Conservation (phyloP, 1,140 invertebrate species). For the Calliphora vicina region DNA sequence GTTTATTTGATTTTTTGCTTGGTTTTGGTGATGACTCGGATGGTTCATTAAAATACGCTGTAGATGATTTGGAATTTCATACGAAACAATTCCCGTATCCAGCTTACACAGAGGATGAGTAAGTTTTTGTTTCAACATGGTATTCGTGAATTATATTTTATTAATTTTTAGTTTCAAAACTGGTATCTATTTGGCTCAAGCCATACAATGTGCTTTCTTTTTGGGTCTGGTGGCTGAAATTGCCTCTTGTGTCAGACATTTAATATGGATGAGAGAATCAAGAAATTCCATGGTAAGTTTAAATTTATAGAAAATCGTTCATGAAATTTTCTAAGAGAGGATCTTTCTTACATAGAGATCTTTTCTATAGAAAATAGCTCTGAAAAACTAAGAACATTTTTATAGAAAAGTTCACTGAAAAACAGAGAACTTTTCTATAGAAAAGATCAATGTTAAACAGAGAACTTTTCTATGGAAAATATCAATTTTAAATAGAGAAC, state of each 20-base stretch:
- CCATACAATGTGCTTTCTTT: conserved; percentile 70
- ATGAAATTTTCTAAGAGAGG: too few species aligned
- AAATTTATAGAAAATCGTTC: too few species aligned
- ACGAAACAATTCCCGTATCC: conserved; percentile 75
- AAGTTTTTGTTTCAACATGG: conserved; percentile 50
- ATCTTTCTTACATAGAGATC: background rate
- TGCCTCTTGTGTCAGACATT: conserved; percentile 69
- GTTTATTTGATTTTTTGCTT: conserved; percentile 48
- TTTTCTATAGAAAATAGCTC: background rate
- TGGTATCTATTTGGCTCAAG: conserved; percentile 71
- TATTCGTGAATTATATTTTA: background rate
- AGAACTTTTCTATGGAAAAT: too few species aligned
- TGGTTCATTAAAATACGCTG: conserved; percentile 43
- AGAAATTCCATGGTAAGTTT: conserved; percentile 70
- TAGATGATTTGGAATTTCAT: conserved; percentile 66
- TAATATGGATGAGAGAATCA: conserved; percentile 73
- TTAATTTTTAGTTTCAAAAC: conserved; percentile 68
- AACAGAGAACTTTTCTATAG: too few species aligned
- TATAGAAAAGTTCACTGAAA: too few species aligned
- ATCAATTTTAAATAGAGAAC: too few species aligned
- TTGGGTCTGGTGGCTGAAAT: conserved; percentile 71
- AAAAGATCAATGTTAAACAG: too few species aligned
- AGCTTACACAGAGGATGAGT: conserved; percentile 71
- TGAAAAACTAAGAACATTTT: too few species aligned
- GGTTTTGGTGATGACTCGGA: conserved; percentile 32